Percentiles rank a stretch among this genome's conserved stretches.
Evolutionary conservation across 2,113 vertebrate species (phyloP).

Genomic region (Damaliscus lunatus): DNA sequence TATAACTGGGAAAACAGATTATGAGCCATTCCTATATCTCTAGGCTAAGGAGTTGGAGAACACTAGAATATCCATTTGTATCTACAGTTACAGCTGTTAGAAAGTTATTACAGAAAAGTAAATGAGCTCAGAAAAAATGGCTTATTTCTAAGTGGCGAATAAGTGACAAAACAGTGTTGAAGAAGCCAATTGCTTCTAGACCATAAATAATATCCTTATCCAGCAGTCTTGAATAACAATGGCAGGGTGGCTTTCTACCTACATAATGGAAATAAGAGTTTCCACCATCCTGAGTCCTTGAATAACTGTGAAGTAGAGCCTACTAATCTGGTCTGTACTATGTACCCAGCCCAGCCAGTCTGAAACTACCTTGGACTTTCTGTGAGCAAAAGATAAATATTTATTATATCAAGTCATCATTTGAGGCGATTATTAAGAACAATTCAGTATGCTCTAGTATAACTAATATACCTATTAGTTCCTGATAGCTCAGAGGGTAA

Average conservation of each 20-base stretch:
- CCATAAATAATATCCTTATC: too few relatives aligned
- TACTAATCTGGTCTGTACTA: background rate
- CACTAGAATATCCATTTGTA: background rate
- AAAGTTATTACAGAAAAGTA: conserved; percentile 14
- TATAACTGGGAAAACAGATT: background rate
- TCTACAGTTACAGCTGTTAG: background rate
- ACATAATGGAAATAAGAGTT: too few relatives aligned
- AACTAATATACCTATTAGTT: background rate
- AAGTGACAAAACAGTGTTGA: background rate
- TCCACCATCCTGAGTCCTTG: background rate
- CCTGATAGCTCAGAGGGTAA: background rate
- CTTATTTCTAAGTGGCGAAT: background rate
- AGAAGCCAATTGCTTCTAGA: background rate
- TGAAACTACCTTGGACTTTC: background rate
- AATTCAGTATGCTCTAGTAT: background rate
- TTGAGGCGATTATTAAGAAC: background rate
- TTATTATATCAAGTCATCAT: background rate
- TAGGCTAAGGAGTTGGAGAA: background rate
- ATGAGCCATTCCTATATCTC: background rate
- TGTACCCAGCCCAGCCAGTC: background rate
- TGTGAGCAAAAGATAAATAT: background rate
- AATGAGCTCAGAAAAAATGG: background rate
- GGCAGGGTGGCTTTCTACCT: too few relatives aligned
- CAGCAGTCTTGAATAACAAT: too few relatives aligned
- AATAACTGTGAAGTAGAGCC: background rate